Conservation (phyloP, 2,113 vertebrate species). For the Xiphophorus couchianus region DNA sequence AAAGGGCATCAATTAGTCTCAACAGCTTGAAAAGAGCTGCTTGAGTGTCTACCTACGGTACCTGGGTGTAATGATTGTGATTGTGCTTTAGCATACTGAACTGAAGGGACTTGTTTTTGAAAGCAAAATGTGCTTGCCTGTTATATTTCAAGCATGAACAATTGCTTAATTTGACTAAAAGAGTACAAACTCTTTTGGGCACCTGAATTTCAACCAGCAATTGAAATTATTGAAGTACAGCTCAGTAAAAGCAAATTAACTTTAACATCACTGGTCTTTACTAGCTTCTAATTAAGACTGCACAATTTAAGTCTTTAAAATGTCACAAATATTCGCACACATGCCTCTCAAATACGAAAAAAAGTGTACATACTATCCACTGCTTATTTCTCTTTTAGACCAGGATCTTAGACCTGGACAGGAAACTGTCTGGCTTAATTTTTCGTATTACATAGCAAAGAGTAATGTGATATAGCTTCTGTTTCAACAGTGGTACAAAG, state of each 20-base stretch:
- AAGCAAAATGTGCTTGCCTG: slow-evolving; percentile 33
- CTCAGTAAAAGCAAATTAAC: not conserved
- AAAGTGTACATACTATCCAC: not conserved
- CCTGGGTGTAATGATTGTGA: slow-evolving; percentile 54
- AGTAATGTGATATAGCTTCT: slow-evolving; percentile 10
- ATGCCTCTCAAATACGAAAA: too few species aligned
- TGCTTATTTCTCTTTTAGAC: not conserved
- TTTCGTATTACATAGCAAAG: slow-evolving; percentile 18
- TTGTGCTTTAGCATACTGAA: slow-evolving; percentile 54
- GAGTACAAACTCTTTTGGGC: too few species aligned
- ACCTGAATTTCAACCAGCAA: not conserved
- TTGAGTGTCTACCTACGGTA: slow-evolving; percentile 46
- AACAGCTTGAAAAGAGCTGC: slow-evolving; percentile 55
- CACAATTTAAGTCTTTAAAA: not conserved
- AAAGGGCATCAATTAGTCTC: slow-evolving; percentile 61
- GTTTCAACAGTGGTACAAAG: slow-evolving; percentile 9
- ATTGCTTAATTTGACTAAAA: not conserved
- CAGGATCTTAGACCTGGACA: not conserved
- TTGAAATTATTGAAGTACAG: not conserved
- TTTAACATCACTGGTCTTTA: not conserved
- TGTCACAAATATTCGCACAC: not conserved
- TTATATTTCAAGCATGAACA: slow-evolving; percentile 17
- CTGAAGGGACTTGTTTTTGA: slow-evolving; percentile 43
- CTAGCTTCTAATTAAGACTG: not conserved
- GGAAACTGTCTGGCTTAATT: not conserved